Percentiles rank a stretch among this genome's conserved stretches.
phyloP scores from a whole-genome alignment of 2,113 vertebrate genomes.

The Gymnogyps californianus region DNA sequence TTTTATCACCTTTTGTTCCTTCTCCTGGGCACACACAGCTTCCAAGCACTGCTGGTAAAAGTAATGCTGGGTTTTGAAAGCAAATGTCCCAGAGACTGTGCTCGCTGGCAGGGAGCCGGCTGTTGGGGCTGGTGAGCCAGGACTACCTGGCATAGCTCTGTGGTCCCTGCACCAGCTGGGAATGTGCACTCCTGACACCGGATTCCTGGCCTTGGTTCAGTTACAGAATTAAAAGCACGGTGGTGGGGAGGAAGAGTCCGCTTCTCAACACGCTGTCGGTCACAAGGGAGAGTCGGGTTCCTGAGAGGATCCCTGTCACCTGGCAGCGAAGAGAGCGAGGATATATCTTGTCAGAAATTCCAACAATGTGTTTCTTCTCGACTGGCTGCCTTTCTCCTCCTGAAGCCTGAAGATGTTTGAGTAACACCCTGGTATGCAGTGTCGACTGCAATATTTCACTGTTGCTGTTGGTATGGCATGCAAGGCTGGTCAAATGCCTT shows the following conservation, averaged over 20 bases:
- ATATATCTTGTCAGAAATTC: neutral
- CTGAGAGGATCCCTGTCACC: neutral
- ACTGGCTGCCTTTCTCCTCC: neutral
- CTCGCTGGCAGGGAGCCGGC: neutral
- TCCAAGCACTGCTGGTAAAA: neutral
- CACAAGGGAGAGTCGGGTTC: neutral
- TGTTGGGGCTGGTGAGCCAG: neutral
- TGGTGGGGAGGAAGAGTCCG: neutral
- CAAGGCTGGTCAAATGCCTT: neutral
- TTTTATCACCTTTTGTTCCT: neutral
- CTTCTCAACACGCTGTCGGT: fast-evolving
- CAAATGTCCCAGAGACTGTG: neutral
- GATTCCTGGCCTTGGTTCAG: neutral
- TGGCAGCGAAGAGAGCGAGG: fast-evolving
- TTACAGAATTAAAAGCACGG: fast-evolving
- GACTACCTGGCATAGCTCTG: neutral
- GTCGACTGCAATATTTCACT: fast-evolving
- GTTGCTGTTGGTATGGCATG: neutral
- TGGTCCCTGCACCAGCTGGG: neutral
- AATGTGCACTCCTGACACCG: fast-evolving
- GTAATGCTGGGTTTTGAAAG: neutral
- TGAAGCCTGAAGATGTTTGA: neutral
- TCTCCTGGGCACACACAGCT: neutral
- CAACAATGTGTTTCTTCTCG: fast-evolving
- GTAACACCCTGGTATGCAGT: neutral